Evolutionary conservation across 1,140 invertebrate species (phyloP).

Genomic region (Cheumatopsyche charites): DNA sequence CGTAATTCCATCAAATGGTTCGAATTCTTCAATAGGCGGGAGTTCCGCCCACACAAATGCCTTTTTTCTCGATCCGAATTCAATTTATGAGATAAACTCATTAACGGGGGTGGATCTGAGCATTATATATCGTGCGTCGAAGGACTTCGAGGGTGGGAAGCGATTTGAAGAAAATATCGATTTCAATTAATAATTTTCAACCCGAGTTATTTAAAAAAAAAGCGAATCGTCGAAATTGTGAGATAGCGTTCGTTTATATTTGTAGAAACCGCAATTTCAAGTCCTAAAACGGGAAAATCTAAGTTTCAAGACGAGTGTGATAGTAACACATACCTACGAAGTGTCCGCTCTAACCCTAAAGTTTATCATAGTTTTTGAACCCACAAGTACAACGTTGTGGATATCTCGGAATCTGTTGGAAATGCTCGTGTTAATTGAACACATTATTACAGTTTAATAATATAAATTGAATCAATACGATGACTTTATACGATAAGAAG

Average conservation of each 20-base stretch:
- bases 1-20: conserved; percentile 24
- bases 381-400: conserved; percentile 1
- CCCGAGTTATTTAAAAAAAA: no score
- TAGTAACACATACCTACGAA: neutral
- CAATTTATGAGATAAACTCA: conserved; percentile 16
- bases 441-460: no score
- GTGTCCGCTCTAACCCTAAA: conserved; percentile 1
- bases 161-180: no score
- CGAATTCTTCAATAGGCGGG: conserved; percentile 10
- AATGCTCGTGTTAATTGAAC: no score
- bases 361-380: conserved; percentile 28
- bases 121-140: neutral
- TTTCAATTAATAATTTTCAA: no score
- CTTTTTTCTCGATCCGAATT: conserved; percentile 17
- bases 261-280: neutral
- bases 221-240: no score
- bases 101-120: neutral
- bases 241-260: neutral
- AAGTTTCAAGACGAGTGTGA: conserved; percentile 3
- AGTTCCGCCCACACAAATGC: neutral
- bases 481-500: no score
- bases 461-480: no score
- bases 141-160: no score
- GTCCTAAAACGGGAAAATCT: neutral
- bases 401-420: no score